Conservation (phyloP, 2,113 vertebrate genomes). For the Sapayoa aenigma region DNA sequence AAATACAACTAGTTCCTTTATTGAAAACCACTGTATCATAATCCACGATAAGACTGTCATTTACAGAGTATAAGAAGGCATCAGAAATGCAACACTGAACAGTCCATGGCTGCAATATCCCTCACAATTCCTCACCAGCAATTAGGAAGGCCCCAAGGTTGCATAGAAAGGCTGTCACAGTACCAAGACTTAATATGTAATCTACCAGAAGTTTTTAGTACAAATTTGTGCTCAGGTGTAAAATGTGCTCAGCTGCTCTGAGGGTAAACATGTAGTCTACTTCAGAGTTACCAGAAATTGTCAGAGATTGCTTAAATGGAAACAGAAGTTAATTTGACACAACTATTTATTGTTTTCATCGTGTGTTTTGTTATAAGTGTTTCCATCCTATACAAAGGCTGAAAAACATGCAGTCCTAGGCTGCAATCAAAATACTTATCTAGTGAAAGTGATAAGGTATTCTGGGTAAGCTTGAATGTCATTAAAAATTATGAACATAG, state of each 20-base stretch:
- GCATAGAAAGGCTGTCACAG: background rate
- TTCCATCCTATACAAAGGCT: background rate
- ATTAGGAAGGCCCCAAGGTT: background rate
- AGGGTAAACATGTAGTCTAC: background rate
- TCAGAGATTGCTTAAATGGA: background rate
- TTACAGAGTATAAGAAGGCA: background rate
- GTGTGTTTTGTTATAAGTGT: background rate
- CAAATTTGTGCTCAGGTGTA: background rate
- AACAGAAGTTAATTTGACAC: background rate
- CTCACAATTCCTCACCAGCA: background rate
- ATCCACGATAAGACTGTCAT: background rate
- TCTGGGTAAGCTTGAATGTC: conserved; percentile 85
- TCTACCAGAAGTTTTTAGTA: background rate
- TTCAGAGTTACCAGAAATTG: background rate
- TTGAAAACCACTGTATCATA: background rate
- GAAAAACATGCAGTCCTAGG: background rate
- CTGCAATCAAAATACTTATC: background rate
- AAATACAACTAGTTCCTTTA: background rate
- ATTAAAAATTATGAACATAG: conserved; percentile 79
- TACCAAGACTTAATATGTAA: background rate
- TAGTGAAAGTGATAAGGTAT: conserved; percentile 80
- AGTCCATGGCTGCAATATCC: background rate
- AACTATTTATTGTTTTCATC: background rate
- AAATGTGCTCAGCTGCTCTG: background rate
- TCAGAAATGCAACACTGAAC: background rate